phyloP scores from a whole-genome alignment of 1,140 invertebrate species.

The Phymorhynchus buccinoides region DNA sequence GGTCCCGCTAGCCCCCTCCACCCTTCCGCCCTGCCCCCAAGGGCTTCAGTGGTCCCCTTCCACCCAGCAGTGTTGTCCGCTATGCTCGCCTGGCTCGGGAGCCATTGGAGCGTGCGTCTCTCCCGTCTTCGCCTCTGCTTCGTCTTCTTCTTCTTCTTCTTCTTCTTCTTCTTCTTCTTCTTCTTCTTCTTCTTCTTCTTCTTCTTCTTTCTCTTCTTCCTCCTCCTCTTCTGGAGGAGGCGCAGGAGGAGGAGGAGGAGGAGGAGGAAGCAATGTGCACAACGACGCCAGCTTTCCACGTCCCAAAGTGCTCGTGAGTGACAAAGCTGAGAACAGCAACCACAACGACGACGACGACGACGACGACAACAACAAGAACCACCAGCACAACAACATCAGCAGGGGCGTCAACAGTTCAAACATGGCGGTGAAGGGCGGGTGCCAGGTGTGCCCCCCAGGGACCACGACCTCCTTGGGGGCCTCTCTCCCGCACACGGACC shows the following conservation, averaged over 20 bases:
- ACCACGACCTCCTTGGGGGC: slow-evolving; percentile 12
- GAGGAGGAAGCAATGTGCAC: too few relatives aligned
- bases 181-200: too few relatives aligned
- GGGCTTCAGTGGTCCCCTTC: background rate
- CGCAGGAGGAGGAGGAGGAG: too few relatives aligned
- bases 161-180: too few relatives aligned
- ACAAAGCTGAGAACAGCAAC: too few relatives aligned
- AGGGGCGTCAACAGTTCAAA: background rate
- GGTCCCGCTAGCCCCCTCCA: background rate
- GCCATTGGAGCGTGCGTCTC: background rate
- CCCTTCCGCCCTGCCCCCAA: background rate
- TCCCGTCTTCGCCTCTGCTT: background rate
- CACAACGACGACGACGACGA: background rate
- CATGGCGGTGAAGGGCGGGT: too few relatives aligned
- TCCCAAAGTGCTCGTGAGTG: too few relatives aligned
- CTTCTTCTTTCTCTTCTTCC: too few relatives aligned
- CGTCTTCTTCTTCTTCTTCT: background rate
- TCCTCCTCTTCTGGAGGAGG: too few relatives aligned
- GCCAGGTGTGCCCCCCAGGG: slow-evolving; percentile 31
- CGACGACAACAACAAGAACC: background rate
- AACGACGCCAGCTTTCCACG: too few relatives aligned
- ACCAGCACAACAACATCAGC: background rate
- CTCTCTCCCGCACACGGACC: slow-evolving; percentile 19
- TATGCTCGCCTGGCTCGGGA: background rate
- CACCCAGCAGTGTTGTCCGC: background rate